phyloP scores from a whole-genome alignment of 2,888 invertebrate genomes.

The Microctonus hyperodae region DNA sequence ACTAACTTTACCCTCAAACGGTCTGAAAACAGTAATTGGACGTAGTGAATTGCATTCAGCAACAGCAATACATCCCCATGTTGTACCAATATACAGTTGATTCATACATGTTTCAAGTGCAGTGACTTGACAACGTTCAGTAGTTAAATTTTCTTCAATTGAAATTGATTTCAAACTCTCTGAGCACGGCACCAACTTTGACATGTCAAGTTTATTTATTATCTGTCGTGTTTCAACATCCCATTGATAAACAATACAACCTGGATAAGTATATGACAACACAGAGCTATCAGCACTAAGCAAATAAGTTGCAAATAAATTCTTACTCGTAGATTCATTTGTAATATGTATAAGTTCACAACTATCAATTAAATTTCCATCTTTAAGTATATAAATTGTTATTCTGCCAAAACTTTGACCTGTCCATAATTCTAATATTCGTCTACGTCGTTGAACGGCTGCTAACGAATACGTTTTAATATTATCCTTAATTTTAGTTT shows the following conservation, averaged over 20 bases:
- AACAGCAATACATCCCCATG: constrained; percentile 93
- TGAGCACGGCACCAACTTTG: constrained; percentile 89
- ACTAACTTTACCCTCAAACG: constrained; percentile 84
- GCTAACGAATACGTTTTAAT: constrained; percentile 57
- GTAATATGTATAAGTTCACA: constrained; percentile 75
- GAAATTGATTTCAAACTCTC: constrained; percentile 91
- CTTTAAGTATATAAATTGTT: constrained; percentile 77
- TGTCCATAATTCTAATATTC: constrained; percentile 82
- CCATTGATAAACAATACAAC: constrained; percentile 91
- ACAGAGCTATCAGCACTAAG: constrained; percentile 71
- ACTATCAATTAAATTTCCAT: constrained; percentile 61
- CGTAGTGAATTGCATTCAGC: constrained; percentile 81
- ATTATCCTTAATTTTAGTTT: constrained; percentile 57
- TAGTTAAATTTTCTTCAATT: constrained; percentile 84
- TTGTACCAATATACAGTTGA: constrained; percentile 89
- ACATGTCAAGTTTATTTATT: constrained; percentile 85
- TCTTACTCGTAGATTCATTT: constrained; percentile 68
- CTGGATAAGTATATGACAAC: constrained; percentile 86
- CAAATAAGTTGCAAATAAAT: constrained; percentile 75
- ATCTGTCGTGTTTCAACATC: constrained; percentile 73
- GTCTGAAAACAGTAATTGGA: constrained; percentile 91
- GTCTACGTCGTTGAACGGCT: constrained; percentile 53
- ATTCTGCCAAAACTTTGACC: constrained; percentile 84
- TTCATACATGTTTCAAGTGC: constrained; percentile 60
- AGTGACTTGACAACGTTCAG: constrained; percentile 77